Conservation (phyloP, 2,113 vertebrate species). For the Pangasianodon gigas region DNA sequence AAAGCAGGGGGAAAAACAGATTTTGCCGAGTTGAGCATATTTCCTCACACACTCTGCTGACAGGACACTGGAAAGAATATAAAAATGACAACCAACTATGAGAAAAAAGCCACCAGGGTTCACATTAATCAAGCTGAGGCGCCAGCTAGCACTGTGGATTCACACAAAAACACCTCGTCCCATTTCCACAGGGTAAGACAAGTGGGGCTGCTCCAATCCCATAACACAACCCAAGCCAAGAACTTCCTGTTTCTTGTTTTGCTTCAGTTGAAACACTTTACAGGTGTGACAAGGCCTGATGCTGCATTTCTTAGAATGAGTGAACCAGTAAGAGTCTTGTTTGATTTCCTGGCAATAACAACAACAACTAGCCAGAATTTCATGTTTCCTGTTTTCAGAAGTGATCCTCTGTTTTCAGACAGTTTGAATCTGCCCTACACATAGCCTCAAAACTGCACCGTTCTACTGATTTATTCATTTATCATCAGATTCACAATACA, state of each 20-base stretch:
- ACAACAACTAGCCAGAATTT: neutral
- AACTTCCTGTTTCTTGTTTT: conserved; percentile 32
- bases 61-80: conserved; percentile 52
- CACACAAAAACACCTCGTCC: conserved; percentile 34
- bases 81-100: conserved; percentile 53
- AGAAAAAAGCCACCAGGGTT: conserved; percentile 45
- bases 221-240: conserved; percentile 25
- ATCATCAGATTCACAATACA: neutral
- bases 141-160: conserved; percentile 27
- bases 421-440: neutral
- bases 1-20: conserved; percentile 44
- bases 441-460: neutral
- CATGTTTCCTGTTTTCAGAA: neutral
- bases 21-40: conserved; percentile 51
- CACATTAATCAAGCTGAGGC: conserved; percentile 47
- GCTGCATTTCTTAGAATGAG: conserved; percentile 18
- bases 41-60: conserved; percentile 51
- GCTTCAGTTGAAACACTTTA: conserved; percentile 6
- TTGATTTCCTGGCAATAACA: neutral
- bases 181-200: conserved; percentile 38
- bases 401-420: neutral
- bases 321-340: neutral
- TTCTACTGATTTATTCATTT: conserved; percentile 9
- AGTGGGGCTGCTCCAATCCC: conserved; percentile 22
- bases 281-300: conserved; percentile 12